Evolutionary conservation across 2,113 vertebrate species (phyloP), one percentile per base, ranked within the genome.

Genomic region (Rynchops niger): DNA sequence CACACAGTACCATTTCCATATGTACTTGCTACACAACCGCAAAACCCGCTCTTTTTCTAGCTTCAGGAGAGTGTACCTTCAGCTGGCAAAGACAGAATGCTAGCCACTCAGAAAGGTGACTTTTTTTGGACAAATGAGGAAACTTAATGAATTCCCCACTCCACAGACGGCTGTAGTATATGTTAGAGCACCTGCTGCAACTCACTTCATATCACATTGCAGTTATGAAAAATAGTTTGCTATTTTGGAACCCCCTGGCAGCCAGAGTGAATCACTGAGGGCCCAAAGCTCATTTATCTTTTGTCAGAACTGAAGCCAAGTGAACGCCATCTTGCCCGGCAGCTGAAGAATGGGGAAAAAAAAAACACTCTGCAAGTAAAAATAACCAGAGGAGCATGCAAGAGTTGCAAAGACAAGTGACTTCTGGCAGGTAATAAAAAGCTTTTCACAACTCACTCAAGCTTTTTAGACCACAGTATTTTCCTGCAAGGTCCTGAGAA

Each of bases 231-330:
- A 99, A 99, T 99, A 99, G 99, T 99, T 99, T 99, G 99, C 99
- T 99, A 99, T 99, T 99, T 99, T 99, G 98, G 99, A 99, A 99
- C 98, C 99, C 99, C 99, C 99, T 99, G 99, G 99, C 99, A 99
- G 99, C 99, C 98, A 98, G 98, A 99, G 98, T 98, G 98, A 99
- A 99, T 99, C 98, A 98, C 99, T 98, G 96, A 99, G 99, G 99
- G 99, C 99, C 99, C 99, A 98, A 96, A 99, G 99, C 99, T 99
- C 99, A 99, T 99, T 99, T 99, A 99, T 99, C 99, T 99, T 99
- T 99, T 99, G 99, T 99, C 99, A 99, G 99, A 99, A 99, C 99
- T 99, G 98, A 98, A 99, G 99, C 99, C 99, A 99, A 99, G 99
- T 98, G 99, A 99, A 99, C 98, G 97, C 99, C 99, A 99, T 99